phyloP scores from a whole-genome alignment of 1,140 invertebrate genomes.

The Bombus superbus region DNA sequence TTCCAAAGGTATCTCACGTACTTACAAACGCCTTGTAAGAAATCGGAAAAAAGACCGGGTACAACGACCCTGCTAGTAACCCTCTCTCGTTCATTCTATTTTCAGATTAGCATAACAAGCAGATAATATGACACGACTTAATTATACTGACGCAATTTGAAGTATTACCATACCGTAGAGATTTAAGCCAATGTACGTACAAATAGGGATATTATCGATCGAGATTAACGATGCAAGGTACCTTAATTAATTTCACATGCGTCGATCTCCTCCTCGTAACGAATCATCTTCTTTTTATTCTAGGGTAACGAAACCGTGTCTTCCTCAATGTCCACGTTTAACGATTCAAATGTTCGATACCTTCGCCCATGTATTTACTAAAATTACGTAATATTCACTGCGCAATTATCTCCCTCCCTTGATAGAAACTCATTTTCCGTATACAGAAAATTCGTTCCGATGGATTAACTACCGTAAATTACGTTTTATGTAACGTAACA shows the following conservation, averaged over 20 bases:
- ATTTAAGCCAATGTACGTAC: neutral
- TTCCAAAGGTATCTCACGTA: constrained; percentile 23
- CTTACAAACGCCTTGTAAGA: neutral
- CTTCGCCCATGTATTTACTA: neutral
- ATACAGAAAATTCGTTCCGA: no score
- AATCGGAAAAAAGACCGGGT: constrained; percentile 22
- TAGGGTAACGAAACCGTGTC: neutral
- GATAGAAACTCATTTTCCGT: neutral
- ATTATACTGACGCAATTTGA: constrained; percentile 26
- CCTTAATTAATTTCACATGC: neutral
- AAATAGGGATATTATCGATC: constrained; percentile 8
- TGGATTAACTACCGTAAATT: neutral
- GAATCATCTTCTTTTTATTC: no score
- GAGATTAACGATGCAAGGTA: neutral
- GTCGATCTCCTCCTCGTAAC: neutral
- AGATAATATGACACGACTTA: constrained; percentile 29
- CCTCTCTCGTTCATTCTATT: constrained; percentile 30
- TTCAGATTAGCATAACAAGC: constrained; percentile 35
- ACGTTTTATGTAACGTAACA: no score
- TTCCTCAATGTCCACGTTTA: neutral
- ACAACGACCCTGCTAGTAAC: constrained; percentile 11
- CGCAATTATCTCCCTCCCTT: neutral
- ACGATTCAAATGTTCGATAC: neutral
- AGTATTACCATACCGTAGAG: constrained; percentile 18
- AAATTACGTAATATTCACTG: neutral